Conservation (phyloP, 2,113 vertebrate genomes). For the Indri indri region DNA sequence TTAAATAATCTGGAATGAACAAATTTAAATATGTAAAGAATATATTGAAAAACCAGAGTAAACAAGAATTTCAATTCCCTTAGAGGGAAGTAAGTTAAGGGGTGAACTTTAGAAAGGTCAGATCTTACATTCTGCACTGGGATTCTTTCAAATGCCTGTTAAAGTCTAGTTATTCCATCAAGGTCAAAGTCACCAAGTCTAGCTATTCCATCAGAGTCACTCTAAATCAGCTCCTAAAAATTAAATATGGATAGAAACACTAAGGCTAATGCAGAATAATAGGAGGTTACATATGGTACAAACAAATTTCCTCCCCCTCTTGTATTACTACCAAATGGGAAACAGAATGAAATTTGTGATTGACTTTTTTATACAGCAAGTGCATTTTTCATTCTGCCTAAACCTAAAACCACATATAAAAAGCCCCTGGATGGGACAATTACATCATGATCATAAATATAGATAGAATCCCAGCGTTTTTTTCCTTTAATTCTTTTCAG, state of each 20-base stretch:
- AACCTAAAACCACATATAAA: neutral
- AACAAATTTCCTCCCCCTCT: conserved; percentile 80
- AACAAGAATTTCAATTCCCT: conserved; percentile 71
- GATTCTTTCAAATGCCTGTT: conserved; percentile 79
- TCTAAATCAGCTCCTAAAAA: conserved; percentile 69
- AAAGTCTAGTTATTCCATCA: conserved; percentile 78
- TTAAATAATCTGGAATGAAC: conserved; percentile 62
- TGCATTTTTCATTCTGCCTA: conserved; percentile 4
- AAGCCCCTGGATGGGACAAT: neutral
- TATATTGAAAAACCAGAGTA: conserved; percentile 71
- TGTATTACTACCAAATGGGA: conserved; percentile 87
- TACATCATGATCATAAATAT: neutral
- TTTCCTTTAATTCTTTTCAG: neutral
- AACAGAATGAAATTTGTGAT: conserved; percentile 88
- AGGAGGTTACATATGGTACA: conserved; percentile 58
- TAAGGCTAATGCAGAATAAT: conserved; percentile 56
- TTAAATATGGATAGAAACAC: conserved; percentile 64
- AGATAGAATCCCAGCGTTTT: neutral
- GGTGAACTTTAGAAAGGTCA: conserved; percentile 75
- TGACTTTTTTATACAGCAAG: conserved; percentile 79
- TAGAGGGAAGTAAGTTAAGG: conserved; percentile 70
- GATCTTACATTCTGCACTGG: conserved; percentile 55
- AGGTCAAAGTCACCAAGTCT: conserved; percentile 70
- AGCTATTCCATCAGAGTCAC: conserved; percentile 73
- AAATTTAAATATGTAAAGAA: conserved; percentile 31